Evolutionary conservation across 1,140 invertebrate species (phyloP), one percentile per base, ranked within the genome.

Genomic region (Trissolcus basalis): DNA sequence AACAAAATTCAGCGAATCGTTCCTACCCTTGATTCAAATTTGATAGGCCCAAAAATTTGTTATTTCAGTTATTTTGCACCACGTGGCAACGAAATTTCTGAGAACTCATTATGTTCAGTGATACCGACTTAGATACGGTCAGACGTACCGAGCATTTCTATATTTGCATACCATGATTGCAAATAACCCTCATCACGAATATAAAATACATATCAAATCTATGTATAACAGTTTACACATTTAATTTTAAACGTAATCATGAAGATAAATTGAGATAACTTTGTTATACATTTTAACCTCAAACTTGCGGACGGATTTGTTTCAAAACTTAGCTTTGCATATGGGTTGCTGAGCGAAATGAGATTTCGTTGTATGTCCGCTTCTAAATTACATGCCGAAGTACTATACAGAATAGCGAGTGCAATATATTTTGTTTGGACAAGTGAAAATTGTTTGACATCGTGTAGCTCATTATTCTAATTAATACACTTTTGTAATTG

Each of bases 401-500:
- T 60, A 50, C 58, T 1, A 43, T 43, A 36, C 27, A 43, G 35
- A 43, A 41, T 49, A 6, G 16, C 45, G 12, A 59, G 7, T 27
- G 33, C 43, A 39, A 49, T 59, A 49, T 11, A 49, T 48, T 49
- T 59, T 39, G 35, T 48, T 49, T 49, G 45, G 35, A 59, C 56
- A 49, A 49, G 33, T 39, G 45, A 19, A 59, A 36, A 49, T 41
- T 49, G 45, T 41, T 49, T 59, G 45, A 59, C 45, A 39, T 13
- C 7, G 16, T 39, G n/a, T 19, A 49, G 48, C 32, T 36, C 55
- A 58, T 59, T 59, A 49, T 49, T 59, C 19, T 59, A 47, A 47
- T 48, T 48, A 48, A 59, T 33, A 35, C 19, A 11, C 4, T 47
- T 48, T n/a, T 39, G 9, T n/a, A 39, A 39, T 11, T 39, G 36